Evolutionary conservation across 2,888 invertebrate genomes (phyloP).

Genomic region (Zygothrica quintamaculata): DNA sequence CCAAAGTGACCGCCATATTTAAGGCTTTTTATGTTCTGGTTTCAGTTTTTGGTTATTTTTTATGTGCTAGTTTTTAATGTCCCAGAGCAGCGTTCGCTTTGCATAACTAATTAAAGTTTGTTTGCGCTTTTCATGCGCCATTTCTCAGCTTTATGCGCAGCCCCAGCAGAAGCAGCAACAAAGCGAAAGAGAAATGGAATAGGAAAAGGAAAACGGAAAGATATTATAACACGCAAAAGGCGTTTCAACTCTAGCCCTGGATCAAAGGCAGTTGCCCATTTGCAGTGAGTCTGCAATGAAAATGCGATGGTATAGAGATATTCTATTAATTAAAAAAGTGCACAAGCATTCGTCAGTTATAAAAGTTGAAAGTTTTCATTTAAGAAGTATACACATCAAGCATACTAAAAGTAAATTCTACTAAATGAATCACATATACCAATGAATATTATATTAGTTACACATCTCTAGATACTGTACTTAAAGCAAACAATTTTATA

Average conservation of each 20-base stretch:
- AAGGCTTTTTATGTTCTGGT: constrained; percentile 30
- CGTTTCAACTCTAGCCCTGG: constrained; percentile 43
- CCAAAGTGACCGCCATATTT: constrained; percentile 38
- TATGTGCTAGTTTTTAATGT: constrained; percentile 48
- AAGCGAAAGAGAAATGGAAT: constrained; percentile 9
- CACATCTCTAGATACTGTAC: too few relatives aligned
- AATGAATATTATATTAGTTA: too few relatives aligned
- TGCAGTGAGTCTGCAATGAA: background rate
- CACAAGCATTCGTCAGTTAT: constrained; percentile 37
- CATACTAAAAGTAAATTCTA: too few relatives aligned
- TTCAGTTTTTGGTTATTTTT: constrained; percentile 36
- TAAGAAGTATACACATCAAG: background rate
- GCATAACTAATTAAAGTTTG: constrained; percentile 78
- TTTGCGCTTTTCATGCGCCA: constrained; percentile 60
- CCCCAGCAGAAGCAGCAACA: background rate
- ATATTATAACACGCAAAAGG: constrained; percentile 74
- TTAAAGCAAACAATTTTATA: too few relatives aligned
- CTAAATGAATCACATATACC: too few relatives aligned
- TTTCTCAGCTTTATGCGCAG: constrained; percentile 52
- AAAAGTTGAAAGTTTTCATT: constrained; percentile 36
- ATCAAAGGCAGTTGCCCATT: constrained; percentile 25
- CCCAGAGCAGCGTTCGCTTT: constrained; percentile 61
- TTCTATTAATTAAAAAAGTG: constrained; percentile 55
- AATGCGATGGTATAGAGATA: constrained; percentile 14
- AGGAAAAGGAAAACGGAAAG: constrained; percentile 35